Evolutionary conservation across 1,140 invertebrate species (phyloP).

Genomic region (Trichomalopsis sarcophagae): DNA sequence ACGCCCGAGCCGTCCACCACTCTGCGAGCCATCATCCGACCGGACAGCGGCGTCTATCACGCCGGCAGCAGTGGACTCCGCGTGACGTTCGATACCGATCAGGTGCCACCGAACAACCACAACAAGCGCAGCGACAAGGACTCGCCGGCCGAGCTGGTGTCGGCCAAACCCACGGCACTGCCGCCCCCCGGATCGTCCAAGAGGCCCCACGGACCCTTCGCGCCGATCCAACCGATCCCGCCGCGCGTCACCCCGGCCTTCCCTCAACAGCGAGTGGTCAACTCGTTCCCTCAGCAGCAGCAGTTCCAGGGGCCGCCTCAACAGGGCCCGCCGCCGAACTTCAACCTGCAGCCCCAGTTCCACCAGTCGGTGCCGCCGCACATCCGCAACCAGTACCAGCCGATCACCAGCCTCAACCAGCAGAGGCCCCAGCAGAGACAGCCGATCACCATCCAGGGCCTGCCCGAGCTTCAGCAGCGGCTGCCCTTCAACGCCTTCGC

Average conservation of each 20-base stretch:
- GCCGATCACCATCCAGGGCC: slow-evolving; percentile 69
- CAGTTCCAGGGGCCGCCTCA: slow-evolving; percentile 63
- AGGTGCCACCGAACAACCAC: slow-evolving; percentile 71
- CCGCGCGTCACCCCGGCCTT: slow-evolving; percentile 69
- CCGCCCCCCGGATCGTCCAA: slow-evolving; percentile 63
- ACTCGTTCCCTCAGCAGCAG: slow-evolving; percentile 71
- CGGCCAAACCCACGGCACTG: slow-evolving; percentile 49
- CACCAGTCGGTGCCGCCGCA: slow-evolving; percentile 55
- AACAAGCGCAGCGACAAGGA: slow-evolving; percentile 71
- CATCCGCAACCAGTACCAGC: slow-evolving; percentile 43
- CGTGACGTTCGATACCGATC: slow-evolving; percentile 83
- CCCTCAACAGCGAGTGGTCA: slow-evolving; percentile 74
- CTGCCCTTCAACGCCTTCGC: slow-evolving; percentile 64
- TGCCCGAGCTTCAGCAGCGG: slow-evolving; percentile 68
- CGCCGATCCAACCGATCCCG: slow-evolving; percentile 68
- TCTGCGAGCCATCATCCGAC: slow-evolving; percentile 86
- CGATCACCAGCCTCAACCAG: slow-evolving; percentile 1
- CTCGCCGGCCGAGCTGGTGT: slow-evolving; percentile 58
- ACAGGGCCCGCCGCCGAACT: slow-evolving; percentile 63
- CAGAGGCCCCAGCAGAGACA: slow-evolving; percentile 62
- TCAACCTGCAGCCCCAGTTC: slow-evolving; percentile 62
- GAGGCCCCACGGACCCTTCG: slow-evolving; percentile 69
- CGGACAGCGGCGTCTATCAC: slow-evolving; percentile 88
- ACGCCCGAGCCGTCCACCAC: slow-evolving; percentile 80
- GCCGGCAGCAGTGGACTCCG: slow-evolving; percentile 82